Evolutionary conservation across 2,888 invertebrate species (phyloP).

Genomic region (Xestia xanthographa): DNA sequence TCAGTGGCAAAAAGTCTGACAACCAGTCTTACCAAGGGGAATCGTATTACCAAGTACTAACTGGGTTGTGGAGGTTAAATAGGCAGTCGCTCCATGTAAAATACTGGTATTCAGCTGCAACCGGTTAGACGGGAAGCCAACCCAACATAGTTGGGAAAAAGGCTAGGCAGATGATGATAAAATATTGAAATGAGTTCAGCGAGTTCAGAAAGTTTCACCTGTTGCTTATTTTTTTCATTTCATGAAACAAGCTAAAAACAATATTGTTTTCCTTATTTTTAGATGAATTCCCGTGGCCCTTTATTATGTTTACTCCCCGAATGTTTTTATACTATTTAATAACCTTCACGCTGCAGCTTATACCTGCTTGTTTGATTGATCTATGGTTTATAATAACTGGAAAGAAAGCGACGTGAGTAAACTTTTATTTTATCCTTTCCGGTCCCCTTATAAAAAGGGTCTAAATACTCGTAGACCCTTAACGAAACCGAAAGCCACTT

Average conservation of each 20-base stretch:
- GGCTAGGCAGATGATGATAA: background rate
- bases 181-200: background rate
- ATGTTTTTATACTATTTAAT: slow-evolving; percentile 62
- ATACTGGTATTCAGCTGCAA: too few relatives aligned
- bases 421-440: background rate
- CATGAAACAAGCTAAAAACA: background rate
- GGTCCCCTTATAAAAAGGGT: background rate
- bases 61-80: too few relatives aligned
- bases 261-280: slow-evolving; percentile 49
- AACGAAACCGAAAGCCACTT: too few relatives aligned
- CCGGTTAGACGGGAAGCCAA: too few relatives aligned
- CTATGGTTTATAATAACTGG: slow-evolving; percentile 64
- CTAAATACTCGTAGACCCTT: too few relatives aligned
- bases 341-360: slow-evolving; percentile 67
- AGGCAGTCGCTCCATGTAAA: too few relatives aligned
- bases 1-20: too few relatives aligned
- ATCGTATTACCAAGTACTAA: too few relatives aligned
- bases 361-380: slow-evolving; percentile 73
- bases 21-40: too few relatives aligned
- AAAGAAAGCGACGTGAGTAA: slow-evolving; percentile 68
- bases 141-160: too few relatives aligned
- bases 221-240: background rate
- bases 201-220: background rate
- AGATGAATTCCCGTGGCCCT: slow-evolving; percentile 70
- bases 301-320: slow-evolving; percentile 61